These are phyloP conservation scores for Jacana jacana DNA, from an alignment of 2,113 vertebrate species.

Conservation along the genomic window DNA sequence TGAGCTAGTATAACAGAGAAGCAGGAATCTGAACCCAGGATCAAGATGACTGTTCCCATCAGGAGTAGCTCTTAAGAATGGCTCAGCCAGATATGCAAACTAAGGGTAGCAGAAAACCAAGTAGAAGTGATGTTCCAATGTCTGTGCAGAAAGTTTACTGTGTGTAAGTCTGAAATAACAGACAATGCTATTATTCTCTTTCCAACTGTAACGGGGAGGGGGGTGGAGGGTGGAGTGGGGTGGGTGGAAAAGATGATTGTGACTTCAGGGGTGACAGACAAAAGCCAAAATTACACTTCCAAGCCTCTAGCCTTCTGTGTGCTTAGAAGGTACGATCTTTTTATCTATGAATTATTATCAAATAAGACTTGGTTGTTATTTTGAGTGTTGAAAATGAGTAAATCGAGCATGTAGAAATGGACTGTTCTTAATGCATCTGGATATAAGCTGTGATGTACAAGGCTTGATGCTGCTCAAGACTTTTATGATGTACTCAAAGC, in stretches of 20 bases:
- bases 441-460: not conserved
- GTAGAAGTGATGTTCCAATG: not conserved
- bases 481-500: not conserved
- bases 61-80: not conserved
- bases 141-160: not conserved
- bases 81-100: not conserved
- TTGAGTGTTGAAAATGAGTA: not conserved
- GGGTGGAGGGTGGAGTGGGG: too few species aligned
- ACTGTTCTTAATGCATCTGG: not conserved
- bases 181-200: not conserved
- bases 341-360: not conserved
- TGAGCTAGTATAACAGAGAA: not conserved
- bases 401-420: not conserved
- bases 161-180: not conserved
- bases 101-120: not conserved
- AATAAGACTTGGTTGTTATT: not conserved
- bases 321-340: too few species aligned
- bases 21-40: not conserved
- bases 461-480: not conserved
- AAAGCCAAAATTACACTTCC: not conserved
- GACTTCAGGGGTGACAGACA: not conserved
- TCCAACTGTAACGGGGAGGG: not conserved
- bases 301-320: too few species aligned
- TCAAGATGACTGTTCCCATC: accelerated
- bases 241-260: too few species aligned